These are phyloP conservation scores for Tyrannus savana DNA, from an alignment of 2,113 vertebrate species.

Conservation along the genomic window DNA sequence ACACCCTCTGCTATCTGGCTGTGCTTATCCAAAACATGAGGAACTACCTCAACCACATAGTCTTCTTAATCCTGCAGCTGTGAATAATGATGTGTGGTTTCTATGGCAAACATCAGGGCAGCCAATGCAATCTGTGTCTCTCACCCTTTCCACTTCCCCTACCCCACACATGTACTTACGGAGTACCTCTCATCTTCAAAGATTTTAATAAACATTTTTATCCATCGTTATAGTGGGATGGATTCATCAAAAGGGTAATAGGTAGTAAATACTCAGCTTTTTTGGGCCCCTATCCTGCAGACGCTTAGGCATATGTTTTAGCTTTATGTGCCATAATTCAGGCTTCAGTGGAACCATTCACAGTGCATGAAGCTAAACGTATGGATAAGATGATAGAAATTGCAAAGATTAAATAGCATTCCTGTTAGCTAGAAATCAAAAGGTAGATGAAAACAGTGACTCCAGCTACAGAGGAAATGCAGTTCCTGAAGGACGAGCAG, in stretches of 20 bases:
- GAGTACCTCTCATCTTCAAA: slow-evolving; percentile 51
- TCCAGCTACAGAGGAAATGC: neutral
- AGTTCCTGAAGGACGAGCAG: slow-evolving; percentile 1
- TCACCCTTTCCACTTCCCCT: slow-evolving; percentile 8
- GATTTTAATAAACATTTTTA: slow-evolving; percentile 44
- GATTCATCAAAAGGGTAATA: slow-evolving; percentile 52
- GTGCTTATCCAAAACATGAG: neutral
- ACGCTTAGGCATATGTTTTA: slow-evolving; percentile 48
- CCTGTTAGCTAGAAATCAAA: slow-evolving; percentile 47
- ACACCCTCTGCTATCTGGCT: neutral
- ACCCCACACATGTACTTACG: neutral
- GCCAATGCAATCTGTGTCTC: neutral
- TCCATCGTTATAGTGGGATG: neutral
- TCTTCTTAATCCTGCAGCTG: slow-evolving; percentile 30
- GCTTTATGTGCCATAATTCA: slow-evolving; percentile 40
- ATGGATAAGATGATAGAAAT: slow-evolving; percentile 25
- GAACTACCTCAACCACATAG: neutral
- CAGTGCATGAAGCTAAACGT: slow-evolving; percentile 9
- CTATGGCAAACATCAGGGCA: slow-evolving; percentile 29
- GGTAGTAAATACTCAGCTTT: slow-evolving; percentile 17
- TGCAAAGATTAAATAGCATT: slow-evolving; percentile 41
- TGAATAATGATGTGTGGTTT: slow-evolving; percentile 36
- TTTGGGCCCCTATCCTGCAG: slow-evolving; percentile 31
- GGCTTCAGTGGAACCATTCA: slow-evolving; percentile 12
- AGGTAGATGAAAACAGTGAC: slow-evolving; percentile 28